phyloP scores from a whole-genome alignment of 2,797 vertebrate genomes.

The Chlorospingus flavigularis region DNA sequence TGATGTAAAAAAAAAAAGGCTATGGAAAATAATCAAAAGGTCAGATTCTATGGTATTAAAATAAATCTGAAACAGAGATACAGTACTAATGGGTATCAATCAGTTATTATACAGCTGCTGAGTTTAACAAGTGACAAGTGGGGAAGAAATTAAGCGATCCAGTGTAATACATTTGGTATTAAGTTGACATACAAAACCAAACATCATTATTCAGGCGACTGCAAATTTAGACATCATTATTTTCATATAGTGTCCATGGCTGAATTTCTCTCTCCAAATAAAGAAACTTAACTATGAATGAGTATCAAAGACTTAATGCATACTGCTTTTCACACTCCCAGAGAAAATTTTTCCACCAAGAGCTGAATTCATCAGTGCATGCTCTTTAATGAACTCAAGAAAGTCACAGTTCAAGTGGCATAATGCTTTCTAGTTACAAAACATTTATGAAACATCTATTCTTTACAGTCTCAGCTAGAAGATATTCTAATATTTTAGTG shows the following conservation, averaged over 20 bases:
- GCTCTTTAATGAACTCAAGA: slow-evolving; percentile 36
- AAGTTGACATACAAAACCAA: neutral
- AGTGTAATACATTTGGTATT: neutral
- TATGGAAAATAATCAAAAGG: neutral
- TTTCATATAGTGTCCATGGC: neutral
- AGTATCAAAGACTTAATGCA: neutral
- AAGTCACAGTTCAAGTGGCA: neutral
- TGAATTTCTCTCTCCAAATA: neutral
- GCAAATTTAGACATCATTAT: neutral
- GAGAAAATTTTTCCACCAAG: neutral
- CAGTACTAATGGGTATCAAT: neutral
- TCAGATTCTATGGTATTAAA: neutral
- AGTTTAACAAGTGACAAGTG: neutral
- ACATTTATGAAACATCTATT: neutral
- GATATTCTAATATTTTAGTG: neutral
- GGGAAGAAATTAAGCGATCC: neutral
- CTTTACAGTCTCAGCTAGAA: slow-evolving; percentile 12
- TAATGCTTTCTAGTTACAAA: neutral
- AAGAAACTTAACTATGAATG: neutral
- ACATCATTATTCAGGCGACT: neutral
- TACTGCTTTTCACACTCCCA: neutral
- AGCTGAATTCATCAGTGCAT: neutral
- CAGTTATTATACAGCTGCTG: neutral
- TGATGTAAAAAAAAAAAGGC: neutral
- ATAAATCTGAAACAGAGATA: neutral